Conservation (phyloP, 2,888 invertebrate genomes). For the Torymus tubicola region DNA sequence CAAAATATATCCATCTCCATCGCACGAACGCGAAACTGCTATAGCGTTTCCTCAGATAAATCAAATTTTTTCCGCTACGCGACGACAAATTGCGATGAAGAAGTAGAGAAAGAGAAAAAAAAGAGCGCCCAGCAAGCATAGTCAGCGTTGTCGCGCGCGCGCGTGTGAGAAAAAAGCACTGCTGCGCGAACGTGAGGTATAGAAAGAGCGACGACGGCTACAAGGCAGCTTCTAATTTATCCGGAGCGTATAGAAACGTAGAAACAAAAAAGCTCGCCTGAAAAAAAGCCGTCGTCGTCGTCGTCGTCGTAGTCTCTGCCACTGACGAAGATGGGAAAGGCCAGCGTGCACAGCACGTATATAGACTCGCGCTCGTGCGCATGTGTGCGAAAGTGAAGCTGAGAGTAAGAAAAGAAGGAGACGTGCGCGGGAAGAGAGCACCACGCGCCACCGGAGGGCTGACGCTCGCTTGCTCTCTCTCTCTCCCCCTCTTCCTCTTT, state of each 20-base stretch:
- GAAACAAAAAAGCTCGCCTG: conserved; percentile 32
- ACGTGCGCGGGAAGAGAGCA: not conserved
- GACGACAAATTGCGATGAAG: not conserved
- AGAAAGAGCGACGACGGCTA: not conserved
- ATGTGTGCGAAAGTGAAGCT: conserved; percentile 5
- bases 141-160: not conserved
- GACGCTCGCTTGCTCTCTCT: too few relatives aligned
- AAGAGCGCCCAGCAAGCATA: too few relatives aligned
- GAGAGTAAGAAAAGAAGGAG: conserved; percentile 21
- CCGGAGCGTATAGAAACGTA: conserved; percentile 26
- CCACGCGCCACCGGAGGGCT: not conserved
- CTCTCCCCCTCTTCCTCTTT: too few relatives aligned
- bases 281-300: conserved; percentile 27
- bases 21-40: not conserved
- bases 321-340: conserved; percentile 16
- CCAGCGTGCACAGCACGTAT: conserved; percentile 16
- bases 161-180: not conserved
- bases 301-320: not conserved
- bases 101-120: not conserved
- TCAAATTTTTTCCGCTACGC: conserved; percentile 9
- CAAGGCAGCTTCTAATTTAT: conserved; percentile 37
- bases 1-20: not conserved
- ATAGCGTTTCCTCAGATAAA: not conserved
- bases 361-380: not conserved
- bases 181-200: too few relatives aligned